Base-by-base conservation (phyloP, 2,888 invertebrate genomes). In the Agriotes lineatus region DNA sequence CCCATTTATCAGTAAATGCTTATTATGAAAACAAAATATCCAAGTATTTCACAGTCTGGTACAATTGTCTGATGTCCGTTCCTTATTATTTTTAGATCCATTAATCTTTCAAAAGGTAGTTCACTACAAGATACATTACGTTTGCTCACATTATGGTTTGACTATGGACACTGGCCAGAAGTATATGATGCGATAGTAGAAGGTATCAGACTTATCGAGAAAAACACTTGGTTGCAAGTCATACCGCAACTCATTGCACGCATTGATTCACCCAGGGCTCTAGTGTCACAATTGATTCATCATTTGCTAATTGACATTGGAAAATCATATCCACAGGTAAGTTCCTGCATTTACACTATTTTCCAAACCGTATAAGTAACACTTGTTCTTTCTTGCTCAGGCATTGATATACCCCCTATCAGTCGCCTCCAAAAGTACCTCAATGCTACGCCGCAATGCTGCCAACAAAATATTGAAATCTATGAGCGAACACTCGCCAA, bases 171-270 rank as follows among this genome's bases (percentile, higher is more conserved):
- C 73, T 92, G 94, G 85, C 90, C 93, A 0, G 95, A 96, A 75
- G 98, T 99, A 0, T 94, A 96, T 80, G 96, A 97, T 73, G 96
- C 97, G 0, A 89, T 99, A 37, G 89, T 92, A 0, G 97, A 96
- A 76, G 97, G 97, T 0, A 93, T 99, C 74, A 90, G 95, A 75
- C 90, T 94, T 1, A 97, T 99, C 39, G 96, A 97, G 81, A 96
- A 99, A 70, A 97, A 98, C 79, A 99, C 97, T 1, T 99, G 99
- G 99, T 87, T 99, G 7, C 99, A 99, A 88, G 98, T 99, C 0
- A 98, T 99, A 75, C 99, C 99, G 0, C 99, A 99, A 82, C 86
- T 99, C 25, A 99, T 99, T 74, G 99, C 99, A 0, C 89, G 99
- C 59, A 98, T 99, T 70, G 99, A 99, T 81, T 97, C 97, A 0